Evolutionary conservation across 2,888 invertebrate genomes (phyloP).

Genomic region (Abrostola triplasia): DNA sequence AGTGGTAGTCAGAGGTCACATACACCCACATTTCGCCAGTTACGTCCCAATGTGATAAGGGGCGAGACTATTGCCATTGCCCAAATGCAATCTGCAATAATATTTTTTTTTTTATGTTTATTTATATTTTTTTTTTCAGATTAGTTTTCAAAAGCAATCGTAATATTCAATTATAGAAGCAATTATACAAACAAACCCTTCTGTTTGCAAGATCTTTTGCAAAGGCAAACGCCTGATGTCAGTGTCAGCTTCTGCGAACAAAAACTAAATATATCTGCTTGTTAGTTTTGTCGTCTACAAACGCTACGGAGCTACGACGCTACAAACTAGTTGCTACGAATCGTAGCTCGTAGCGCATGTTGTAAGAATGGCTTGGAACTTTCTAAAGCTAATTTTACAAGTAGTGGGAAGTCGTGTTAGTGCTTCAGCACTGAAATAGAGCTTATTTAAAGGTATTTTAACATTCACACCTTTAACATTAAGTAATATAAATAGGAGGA

Average conservation of each 20-base stretch:
- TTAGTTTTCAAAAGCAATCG: too few species aligned
- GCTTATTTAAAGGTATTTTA: slow-evolving; percentile 1
- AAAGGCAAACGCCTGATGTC: slow-evolving; percentile 26
- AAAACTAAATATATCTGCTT: slow-evolving; percentile 39
- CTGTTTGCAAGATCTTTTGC: slow-evolving; percentile 1
- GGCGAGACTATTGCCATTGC: too few species aligned
- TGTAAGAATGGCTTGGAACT: slow-evolving; percentile 30
- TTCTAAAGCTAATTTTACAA: slow-evolving; percentile 30
- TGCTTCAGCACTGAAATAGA: slow-evolving; percentile 15
- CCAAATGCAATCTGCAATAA: too few species aligned
- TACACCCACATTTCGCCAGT: too few species aligned
- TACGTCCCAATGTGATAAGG: too few species aligned
- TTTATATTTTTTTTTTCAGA: too few species aligned
- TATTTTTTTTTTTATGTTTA: too few species aligned
- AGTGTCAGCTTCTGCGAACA: slow-evolving; percentile 43
- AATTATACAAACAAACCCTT: neutral
- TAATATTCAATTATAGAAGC: too few species aligned
- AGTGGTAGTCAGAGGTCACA: too few species aligned
- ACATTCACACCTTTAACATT: neutral
- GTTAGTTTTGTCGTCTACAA: slow-evolving; percentile 34
- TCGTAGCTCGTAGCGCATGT: slow-evolving; percentile 35
- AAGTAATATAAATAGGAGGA: too few species aligned
- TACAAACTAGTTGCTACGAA: slow-evolving; percentile 46
- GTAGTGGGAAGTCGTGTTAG: slow-evolving; percentile 9
- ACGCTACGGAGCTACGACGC: slow-evolving; percentile 32